Conservation (phyloP, 2,888 invertebrate genomes). For the Drosophila percnosoma region DNA sequence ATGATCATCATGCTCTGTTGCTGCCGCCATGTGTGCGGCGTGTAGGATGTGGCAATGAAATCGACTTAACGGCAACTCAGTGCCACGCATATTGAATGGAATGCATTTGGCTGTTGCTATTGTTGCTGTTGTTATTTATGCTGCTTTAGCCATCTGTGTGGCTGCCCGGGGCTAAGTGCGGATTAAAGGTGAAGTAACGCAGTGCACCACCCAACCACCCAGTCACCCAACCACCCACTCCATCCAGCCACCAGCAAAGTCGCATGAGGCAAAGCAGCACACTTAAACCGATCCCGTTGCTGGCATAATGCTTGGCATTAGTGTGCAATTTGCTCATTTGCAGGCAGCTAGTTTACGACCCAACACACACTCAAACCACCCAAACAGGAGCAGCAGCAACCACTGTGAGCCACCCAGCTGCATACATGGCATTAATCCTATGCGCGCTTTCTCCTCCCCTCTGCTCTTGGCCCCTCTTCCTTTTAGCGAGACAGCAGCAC, state of each 20-base stretch:
- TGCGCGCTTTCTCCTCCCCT: constrained; percentile 27
- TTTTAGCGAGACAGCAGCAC: constrained; percentile 26
- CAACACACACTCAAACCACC: constrained; percentile 15
- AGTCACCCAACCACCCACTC: background rate
- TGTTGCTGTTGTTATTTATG: constrained; percentile 15
- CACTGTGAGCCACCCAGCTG: constrained; percentile 24
- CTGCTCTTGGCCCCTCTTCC: constrained; percentile 1
- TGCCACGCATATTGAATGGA: constrained; percentile 63
- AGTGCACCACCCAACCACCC: constrained; percentile 29
- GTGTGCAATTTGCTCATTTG: constrained; percentile 80
- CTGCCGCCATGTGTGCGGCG: background rate
- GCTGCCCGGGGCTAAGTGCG: constrained; percentile 62
- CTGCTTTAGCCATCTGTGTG: constrained; percentile 43
- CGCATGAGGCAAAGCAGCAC: constrained; percentile 32
- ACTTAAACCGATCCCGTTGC: constrained; percentile 63
- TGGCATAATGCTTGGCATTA: constrained; percentile 75
- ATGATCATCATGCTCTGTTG: background rate
- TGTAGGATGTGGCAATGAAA: constrained; percentile 63
- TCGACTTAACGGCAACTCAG: constrained; percentile 50
- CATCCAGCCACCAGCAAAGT: constrained; percentile 6
- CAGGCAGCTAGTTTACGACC: constrained; percentile 70
- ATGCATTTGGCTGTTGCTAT: constrained; percentile 17
- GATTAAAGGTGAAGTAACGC: constrained; percentile 79
- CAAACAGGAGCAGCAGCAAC: constrained; percentile 3
- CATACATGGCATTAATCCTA: constrained; percentile 65